Conservation (phyloP, 2,888 invertebrate species). For the Pocota personata region DNA sequence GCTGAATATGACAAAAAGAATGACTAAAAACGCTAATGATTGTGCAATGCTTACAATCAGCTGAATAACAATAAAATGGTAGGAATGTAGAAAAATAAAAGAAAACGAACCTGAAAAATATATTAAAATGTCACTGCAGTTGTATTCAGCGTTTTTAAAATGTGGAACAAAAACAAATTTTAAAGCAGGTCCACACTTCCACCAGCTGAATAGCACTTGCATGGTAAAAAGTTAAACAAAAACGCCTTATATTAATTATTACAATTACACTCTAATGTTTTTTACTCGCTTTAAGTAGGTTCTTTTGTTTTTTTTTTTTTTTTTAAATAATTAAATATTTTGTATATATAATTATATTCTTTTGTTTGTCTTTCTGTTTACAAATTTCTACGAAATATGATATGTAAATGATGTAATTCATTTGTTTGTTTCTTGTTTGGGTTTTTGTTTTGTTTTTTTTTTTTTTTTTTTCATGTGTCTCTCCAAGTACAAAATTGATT, state of each 20-base stretch:
- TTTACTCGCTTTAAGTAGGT: conserved; percentile 62
- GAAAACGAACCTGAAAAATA: too few species aligned
- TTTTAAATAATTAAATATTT: conserved; percentile 67
- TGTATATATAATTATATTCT: conserved; percentile 70
- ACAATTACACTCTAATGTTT: conserved; percentile 46
- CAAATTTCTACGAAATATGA: conserved; percentile 79
- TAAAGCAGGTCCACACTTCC: too few species aligned
- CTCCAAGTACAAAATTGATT: conserved; percentile 75
- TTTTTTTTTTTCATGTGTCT: conserved; percentile 47
- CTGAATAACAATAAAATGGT: too few species aligned
- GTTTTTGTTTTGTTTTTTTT: conserved; percentile 56
- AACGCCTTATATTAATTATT: conserved; percentile 34
- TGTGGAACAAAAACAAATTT: too few species aligned
- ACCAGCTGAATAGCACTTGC: conserved; percentile 26
- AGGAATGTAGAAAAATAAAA: too few species aligned
- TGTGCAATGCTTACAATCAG: too few species aligned
- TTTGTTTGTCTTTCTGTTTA: conserved; percentile 39
- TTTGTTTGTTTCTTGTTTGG: conserved; percentile 61
- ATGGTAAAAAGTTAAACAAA: background rate
- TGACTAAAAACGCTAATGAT: too few species aligned
- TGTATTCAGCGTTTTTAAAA: too few species aligned
- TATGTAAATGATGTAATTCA: conserved; percentile 79
- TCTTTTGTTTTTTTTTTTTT: conserved; percentile 45
- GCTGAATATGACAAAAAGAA: too few species aligned
- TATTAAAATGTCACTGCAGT: too few species aligned